A percentile compares a stretch with the other conserved stretches of the same genome.
Evolutionary conservation across 2,797 vertebrate species (phyloP).

Genomic region (Helostoma temminkii): DNA sequence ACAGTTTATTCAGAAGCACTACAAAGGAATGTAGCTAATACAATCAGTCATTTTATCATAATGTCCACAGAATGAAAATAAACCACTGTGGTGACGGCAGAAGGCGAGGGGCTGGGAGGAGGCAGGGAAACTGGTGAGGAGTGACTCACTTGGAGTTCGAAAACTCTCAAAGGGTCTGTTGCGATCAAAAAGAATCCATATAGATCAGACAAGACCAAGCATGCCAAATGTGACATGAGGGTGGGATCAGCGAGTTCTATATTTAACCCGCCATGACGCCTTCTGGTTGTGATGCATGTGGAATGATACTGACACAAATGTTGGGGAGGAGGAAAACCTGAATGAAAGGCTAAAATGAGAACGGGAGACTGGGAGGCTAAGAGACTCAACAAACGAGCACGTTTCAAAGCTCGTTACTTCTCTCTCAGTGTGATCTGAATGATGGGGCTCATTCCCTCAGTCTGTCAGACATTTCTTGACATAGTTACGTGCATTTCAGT

Average conservation of each 20-base stretch:
- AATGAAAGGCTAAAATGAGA: background rate
- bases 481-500: background rate
- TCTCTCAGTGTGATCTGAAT: background rate
- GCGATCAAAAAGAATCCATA: conserved; percentile 67
- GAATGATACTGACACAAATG: conserved; percentile 46
- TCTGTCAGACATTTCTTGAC: background rate
- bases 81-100: conserved; percentile 37
- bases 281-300: conserved; percentile 52
- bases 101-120: conserved; percentile 40
- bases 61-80: conserved; percentile 58
- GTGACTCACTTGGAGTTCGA: conserved; percentile 74
- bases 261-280: conserved; percentile 67
- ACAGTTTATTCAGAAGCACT: conserved; percentile 22
- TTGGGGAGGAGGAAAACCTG: conserved; percentile 9
- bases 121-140: conserved; percentile 28
- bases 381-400: background rate
- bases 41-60: conserved; percentile 20
- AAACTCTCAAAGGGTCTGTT: conserved; percentile 62
- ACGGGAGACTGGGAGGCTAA: background rate
- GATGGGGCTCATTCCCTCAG: background rate
- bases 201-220: conserved; percentile 45
- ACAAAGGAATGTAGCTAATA: conserved; percentile 18
- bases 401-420: background rate
- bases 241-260: conserved; percentile 63
- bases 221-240: conserved; percentile 70